These are phyloP conservation scores for Nilaparvata lugens DNA, from an alignment of 1,140 invertebrate species.

Conservation along the genomic window DNA sequence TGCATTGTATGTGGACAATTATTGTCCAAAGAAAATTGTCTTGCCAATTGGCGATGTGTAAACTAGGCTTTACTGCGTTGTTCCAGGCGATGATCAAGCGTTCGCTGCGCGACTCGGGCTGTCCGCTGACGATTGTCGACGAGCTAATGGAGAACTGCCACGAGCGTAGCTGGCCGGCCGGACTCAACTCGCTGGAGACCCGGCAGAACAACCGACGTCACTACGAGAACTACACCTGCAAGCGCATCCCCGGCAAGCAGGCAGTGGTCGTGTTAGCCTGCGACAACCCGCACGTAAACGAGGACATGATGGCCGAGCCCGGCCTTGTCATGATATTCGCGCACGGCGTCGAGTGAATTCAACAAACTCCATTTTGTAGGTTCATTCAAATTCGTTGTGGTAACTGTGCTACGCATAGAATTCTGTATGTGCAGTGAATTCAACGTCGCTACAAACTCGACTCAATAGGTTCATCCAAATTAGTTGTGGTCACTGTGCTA, in stretches of 20 bases:
- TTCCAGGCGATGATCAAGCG: conserved; percentile 83
- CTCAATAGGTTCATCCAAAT: too few relatives aligned
- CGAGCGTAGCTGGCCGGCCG: conserved; percentile 87
- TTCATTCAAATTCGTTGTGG: too few relatives aligned
- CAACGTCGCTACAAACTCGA: too few relatives aligned
- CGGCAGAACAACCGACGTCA: conserved; percentile 82
- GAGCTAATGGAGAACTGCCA: conserved; percentile 96
- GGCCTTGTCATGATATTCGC: conserved; percentile 99
- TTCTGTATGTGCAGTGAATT: too few relatives aligned
- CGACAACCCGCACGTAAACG: conserved; percentile 90
- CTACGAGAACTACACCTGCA: conserved; percentile 92
- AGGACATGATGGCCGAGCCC: conserved; percentile 92
- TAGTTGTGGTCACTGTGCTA: too few relatives aligned
- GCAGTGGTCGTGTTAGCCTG: conserved; percentile 89
- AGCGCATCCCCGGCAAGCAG: conserved; percentile 88
- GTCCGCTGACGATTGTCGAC: conserved; percentile 84
- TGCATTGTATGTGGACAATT: too few relatives aligned
- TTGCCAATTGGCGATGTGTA: too few relatives aligned
- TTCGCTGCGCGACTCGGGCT: conserved; percentile 83
- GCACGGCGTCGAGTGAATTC: conserved; percentile 71
- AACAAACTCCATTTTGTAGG: too few relatives aligned
- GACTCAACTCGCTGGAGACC: conserved; percentile 85
- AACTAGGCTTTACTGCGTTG: conserved; percentile 13
- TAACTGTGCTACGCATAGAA: too few relatives aligned
- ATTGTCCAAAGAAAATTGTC: too few relatives aligned